These are phyloP conservation scores for Pentamera pediparva DNA, from an alignment of 53 echinoderm and acorn worm species.

Conservation along the genomic window DNA sequence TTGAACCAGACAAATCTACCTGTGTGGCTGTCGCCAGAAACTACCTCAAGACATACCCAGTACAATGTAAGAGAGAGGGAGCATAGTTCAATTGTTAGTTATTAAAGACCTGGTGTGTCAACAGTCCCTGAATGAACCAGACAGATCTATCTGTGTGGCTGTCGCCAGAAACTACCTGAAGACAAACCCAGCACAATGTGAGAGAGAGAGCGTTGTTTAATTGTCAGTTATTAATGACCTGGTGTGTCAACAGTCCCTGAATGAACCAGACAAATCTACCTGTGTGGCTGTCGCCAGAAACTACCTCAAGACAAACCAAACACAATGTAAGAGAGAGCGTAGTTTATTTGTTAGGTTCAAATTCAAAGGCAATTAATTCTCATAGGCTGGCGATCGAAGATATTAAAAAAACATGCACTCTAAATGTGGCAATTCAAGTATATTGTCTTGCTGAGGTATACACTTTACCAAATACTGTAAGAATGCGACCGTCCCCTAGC, in stretches of 20 bases:
- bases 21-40: constrained; percentile 49
- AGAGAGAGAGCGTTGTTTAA: too few relatives aligned
- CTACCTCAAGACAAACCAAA: constrained; percentile 39
- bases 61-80: constrained; percentile 53
- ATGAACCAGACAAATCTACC: constrained; percentile 73
- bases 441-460: too few relatives aligned
- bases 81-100: background rate
- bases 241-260: constrained; percentile 76
- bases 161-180: constrained; percentile 59
- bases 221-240: constrained; percentile 35
- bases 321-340: constrained; percentile 61
- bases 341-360: background rate
- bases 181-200: constrained; percentile 37
- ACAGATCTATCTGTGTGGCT: constrained; percentile 57
- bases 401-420: too few relatives aligned
- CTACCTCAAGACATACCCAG: constrained; percentile 36
- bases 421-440: too few relatives aligned
- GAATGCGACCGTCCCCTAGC: too few relatives aligned
- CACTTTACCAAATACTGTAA: too few relatives aligned
- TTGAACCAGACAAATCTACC: constrained; percentile 48
- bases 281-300: constrained; percentile 54
- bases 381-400: too few relatives aligned
- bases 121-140: constrained; percentile 77
- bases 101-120: constrained; percentile 64
- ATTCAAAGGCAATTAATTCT: too few relatives aligned